Percentiles rank a stretch among this genome's conserved stretches.
Conservation (phyloP, 64 coral and sea anemone species). For the Montipora capricornis region DNA sequence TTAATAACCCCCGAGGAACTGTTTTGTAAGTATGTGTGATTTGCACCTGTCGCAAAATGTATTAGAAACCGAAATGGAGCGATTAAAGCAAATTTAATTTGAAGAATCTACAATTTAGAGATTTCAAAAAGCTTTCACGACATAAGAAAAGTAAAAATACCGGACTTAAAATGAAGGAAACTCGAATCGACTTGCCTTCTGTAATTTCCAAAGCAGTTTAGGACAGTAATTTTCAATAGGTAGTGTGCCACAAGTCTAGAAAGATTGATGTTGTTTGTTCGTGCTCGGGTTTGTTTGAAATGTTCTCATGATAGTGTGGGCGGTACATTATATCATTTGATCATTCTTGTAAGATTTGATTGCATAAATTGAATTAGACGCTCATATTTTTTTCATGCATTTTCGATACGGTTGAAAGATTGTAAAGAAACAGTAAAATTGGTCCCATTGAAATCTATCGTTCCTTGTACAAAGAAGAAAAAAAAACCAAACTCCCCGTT, state of each 20-base stretch:
- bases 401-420: not conserved
- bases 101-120: not conserved
- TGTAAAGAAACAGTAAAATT: not conserved
- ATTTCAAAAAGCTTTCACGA: not conserved
- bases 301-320: not conserved
- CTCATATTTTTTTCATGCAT: not conserved
- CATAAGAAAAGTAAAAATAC: slow-evolving; percentile 6
- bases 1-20: not conserved
- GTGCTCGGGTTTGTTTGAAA: not conserved
- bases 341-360: not conserved
- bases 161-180: not conserved
- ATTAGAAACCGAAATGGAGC: not conserved
- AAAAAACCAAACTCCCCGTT: not conserved
- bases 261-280: too few species aligned
- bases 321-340: not conserved
- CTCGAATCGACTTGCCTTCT: not conserved
- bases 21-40: not conserved
- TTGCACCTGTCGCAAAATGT: slow-evolving; percentile 2
- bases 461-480: not conserved
- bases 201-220: not conserved
- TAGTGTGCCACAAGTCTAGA: too few species aligned
- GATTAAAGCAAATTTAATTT: not conserved
- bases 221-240: too few species aligned
- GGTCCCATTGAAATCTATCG: not conserved
- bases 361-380: not conserved